Conservation (phyloP, 2,113 vertebrate genomes). For the Chaetodon trifascialis region DNA sequence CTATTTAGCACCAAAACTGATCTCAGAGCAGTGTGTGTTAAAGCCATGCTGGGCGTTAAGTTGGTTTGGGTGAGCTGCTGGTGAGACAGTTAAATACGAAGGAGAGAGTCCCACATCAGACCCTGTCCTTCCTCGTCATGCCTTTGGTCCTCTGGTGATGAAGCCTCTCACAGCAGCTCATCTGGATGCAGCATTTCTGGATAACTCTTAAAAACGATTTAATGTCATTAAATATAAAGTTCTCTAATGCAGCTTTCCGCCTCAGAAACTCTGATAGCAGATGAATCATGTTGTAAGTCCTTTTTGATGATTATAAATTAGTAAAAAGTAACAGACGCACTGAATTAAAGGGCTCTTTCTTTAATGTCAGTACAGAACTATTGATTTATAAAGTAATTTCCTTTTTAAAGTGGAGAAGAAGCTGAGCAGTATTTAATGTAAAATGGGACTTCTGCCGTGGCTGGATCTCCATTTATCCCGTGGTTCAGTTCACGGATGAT, state of each 20-base stretch:
- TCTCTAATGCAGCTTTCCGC: too few relatives aligned
- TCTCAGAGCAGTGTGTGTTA: too few relatives aligned
- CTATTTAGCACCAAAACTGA: too few relatives aligned
- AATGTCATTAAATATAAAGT: too few relatives aligned
- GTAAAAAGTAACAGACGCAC: background rate
- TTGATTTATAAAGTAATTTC: background rate
- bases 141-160: background rate
- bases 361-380: background rate
- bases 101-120: too few relatives aligned
- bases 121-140: background rate
- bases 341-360: background rate
- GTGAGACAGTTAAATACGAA: too few relatives aligned
- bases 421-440: background rate
- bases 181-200: background rate
- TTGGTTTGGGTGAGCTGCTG: too few relatives aligned
- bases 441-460: background rate
- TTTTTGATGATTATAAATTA: background rate
- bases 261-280: too few relatives aligned
- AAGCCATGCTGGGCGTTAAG: too few relatives aligned
- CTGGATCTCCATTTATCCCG: background rate
- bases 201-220: too few relatives aligned
- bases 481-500: background rate
- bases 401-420: background rate
- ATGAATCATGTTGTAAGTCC: background rate
- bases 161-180: background rate